Base-by-base conservation (phyloP, 2,113 vertebrate genomes). In the Melanerpes aurifrons region DNA sequence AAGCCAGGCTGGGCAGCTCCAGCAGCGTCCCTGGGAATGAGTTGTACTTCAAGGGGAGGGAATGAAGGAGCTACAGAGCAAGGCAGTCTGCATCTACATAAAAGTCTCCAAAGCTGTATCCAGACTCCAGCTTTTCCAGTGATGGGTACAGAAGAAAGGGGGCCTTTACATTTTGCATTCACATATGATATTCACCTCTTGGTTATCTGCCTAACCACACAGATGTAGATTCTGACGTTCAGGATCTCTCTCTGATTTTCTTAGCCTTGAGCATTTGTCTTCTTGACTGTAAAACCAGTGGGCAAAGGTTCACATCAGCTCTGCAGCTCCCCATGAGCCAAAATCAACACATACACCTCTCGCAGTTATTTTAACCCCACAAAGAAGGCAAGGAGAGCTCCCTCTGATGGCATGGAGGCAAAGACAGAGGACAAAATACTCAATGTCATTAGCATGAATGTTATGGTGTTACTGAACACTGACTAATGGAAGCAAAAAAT, bases 21-120 rank as follows among this genome's bases (percentile, higher is more conserved):
- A 1, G 57, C 53, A 71, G 37, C 47, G 37, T 71, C 3, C 0
- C 24, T 31, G 37, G 8, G 24, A 43, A 48, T 0, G 0, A 45
- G 26, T 10, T 59, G 37, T 7, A 10, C 61, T 68, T 53, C 28
- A 74, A 53, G 12, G 6, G 15, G 72, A 81, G 31, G 22, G 70
- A 86, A 37, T 8, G 26, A 58, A 77, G 77, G 11, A 67, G 40
- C 7, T 70, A 47, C 50, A 62, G 47, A 32, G 72, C 4, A 24
- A 24, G 25, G 48, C 58, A 45, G 4, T 66, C 12, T 68, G n/a
- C 54, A 57, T 21, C 32, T 75, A 15, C 24, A 20, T 35, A 70
- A 64, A 87, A 59, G 4, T 45, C 7, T 40, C n/a, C 58, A 25
- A 78, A 48, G 24, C 31, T 35, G 7, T n/a, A 76, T 31, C 4